These are phyloP conservation scores for Cynopterus brachyotis DNA, from an alignment of 2,113 vertebrate genomes.

Conservation along the genomic window DNA sequence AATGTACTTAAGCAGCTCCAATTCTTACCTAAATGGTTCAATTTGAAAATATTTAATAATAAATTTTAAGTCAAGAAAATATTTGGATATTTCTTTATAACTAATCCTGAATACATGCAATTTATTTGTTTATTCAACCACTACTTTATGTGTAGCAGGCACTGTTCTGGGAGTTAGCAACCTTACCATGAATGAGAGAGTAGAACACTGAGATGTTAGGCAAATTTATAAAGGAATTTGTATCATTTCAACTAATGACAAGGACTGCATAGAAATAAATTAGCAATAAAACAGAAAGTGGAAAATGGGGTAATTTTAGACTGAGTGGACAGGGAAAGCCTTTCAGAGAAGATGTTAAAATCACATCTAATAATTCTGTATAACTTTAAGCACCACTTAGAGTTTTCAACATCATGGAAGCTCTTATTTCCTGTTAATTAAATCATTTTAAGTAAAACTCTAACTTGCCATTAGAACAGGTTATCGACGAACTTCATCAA, in stretches of 20 bases:
- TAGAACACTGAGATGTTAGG: background rate
- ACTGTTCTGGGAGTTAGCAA: background rate
- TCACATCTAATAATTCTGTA: background rate
- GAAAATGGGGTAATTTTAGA: background rate
- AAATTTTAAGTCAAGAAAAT: slow-evolving; percentile 38
- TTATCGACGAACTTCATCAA: background rate
- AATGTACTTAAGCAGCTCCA: background rate
- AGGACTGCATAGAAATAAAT: background rate
- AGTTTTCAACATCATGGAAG: background rate
- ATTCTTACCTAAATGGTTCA: background rate
- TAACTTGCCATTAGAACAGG: background rate
- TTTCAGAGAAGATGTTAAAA: background rate
- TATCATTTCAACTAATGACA: slow-evolving; percentile 1
- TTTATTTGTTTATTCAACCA: background rate
- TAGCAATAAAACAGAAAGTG: background rate
- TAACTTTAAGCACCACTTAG: background rate
- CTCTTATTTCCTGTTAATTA: background rate
- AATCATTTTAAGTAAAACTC: background rate
- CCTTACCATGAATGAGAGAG: background rate
- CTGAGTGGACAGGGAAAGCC: background rate
- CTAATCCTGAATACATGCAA: background rate
- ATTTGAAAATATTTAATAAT: slow-evolving; percentile 11
- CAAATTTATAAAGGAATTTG: background rate
- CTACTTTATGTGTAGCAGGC: background rate
- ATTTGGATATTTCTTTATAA: background rate